Evolutionary conservation across 2,113 vertebrate species (phyloP).

Genomic region (Poicephalus meyeri): DNA sequence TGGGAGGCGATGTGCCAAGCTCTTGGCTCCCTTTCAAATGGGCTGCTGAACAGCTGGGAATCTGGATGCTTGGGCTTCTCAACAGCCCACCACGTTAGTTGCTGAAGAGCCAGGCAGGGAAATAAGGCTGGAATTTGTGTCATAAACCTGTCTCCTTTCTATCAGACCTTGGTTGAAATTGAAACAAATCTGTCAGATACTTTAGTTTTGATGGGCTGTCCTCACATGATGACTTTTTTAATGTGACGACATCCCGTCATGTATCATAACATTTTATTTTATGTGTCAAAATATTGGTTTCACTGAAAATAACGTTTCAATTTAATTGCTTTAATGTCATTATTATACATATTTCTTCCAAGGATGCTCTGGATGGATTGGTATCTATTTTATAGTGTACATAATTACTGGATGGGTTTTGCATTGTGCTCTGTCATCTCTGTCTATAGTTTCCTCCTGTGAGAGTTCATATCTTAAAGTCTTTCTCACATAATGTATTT

Average conservation of each 20-base stretch:
- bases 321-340: neutral
- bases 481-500: neutral
- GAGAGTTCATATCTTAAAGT: neutral
- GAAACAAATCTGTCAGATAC: neutral
- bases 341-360: neutral
- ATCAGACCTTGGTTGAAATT: neutral
- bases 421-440: neutral
- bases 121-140: neutral
- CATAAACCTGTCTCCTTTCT: neutral
- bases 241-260: neutral
- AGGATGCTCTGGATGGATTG: neutral
- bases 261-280: slow-evolving; percentile 4
- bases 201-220: neutral
- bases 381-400: neutral
- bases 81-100: slow-evolving; percentile 16
- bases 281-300: slow-evolving; percentile 12
- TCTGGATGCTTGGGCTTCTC: slow-evolving; percentile 58
- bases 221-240: neutral
- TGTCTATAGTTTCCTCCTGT: fast-evolving
- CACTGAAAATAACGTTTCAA: neutral
- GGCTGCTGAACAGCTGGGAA: slow-evolving; percentile 67
- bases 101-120: neutral
- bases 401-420: neutral
- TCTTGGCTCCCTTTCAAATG: slow-evolving; percentile 53
- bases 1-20: slow-evolving; percentile 53